Conservation (phyloP, 1,140 invertebrate species). For the Lucilia sericata region DNA sequence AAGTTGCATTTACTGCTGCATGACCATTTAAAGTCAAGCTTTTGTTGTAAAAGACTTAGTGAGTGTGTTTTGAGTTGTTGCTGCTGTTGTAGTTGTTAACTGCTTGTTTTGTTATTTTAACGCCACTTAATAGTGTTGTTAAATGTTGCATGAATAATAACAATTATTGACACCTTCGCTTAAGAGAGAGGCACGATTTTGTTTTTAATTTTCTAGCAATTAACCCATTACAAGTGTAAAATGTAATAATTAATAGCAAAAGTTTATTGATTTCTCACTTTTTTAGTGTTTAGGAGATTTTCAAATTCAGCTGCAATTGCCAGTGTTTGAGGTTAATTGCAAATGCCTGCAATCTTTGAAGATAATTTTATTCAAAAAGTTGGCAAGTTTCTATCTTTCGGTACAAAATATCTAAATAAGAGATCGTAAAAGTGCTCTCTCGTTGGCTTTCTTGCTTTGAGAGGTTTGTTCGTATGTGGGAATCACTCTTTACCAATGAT, state of each 20-base stretch:
- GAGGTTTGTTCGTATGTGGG: too few relatives aligned
- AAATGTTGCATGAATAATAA: slow-evolving; percentile 43
- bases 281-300: too few relatives aligned
- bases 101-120: slow-evolving; percentile 34
- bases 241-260: not conserved
- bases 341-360: too few relatives aligned
- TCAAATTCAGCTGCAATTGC: too few relatives aligned
- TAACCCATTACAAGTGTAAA: not conserved
- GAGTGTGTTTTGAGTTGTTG: not conserved
- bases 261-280: not conserved
- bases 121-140: slow-evolving; percentile 37
- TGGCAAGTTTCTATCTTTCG: too few relatives aligned
- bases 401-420: too few relatives aligned
- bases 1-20: not conserved
- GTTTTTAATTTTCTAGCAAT: not conserved
- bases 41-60: not conserved
- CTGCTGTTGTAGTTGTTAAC: not conserved
- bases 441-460: too few relatives aligned
- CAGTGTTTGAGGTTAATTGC: too few relatives aligned
- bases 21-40: not conserved
- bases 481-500: too few relatives aligned
- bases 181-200: not conserved
- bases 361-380: too few relatives aligned
- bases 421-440: too few relatives aligned
- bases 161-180: slow-evolving; percentile 40